Evolutionary conservation across 2,888 invertebrate species (phyloP).

Genomic region (Gari tellinella): DNA sequence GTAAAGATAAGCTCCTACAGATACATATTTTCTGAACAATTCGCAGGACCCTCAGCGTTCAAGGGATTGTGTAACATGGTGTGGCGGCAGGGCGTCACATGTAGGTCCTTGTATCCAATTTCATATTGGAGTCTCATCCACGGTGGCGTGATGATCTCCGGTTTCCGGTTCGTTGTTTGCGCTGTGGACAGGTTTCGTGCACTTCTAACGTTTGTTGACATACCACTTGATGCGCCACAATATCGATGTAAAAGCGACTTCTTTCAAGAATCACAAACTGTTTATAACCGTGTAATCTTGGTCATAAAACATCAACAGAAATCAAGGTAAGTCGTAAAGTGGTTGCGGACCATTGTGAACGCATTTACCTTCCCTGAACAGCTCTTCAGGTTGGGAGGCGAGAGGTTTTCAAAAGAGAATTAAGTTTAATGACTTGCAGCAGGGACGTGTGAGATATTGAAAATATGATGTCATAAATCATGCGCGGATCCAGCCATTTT

Average conservation of each 20-base stretch:
- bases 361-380: slow-evolving; percentile 57
- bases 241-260: slow-evolving; percentile 35
- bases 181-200: neutral
- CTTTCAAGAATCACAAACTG: slow-evolving; percentile 35
- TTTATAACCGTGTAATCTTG: slow-evolving; percentile 56
- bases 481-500: too few relatives aligned
- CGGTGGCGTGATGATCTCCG: too few relatives aligned
- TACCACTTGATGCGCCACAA: slow-evolving; percentile 37
- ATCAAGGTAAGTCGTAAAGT: slow-evolving; percentile 48
- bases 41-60: too few relatives aligned
- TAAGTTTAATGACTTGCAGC: slow-evolving; percentile 43
- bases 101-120: too few relatives aligned
- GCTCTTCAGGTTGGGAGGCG: slow-evolving; percentile 54
- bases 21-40: too few relatives aligned
- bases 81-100: too few relatives aligned
- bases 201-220: slow-evolving; percentile 29
- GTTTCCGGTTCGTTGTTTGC: slow-evolving; percentile 1
- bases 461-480: slow-evolving; percentile 41
- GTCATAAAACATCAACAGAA: slow-evolving; percentile 53
- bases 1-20: too few relatives aligned
- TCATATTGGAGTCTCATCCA: too few relatives aligned
- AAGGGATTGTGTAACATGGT: too few relatives aligned
- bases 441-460: slow-evolving; percentile 32
- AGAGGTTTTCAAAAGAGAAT: slow-evolving; percentile 52
- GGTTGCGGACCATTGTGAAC: slow-evolving; percentile 57